Conservation (phyloP, 2,113 vertebrate genomes). For the Salvelinus sp. region DNA sequence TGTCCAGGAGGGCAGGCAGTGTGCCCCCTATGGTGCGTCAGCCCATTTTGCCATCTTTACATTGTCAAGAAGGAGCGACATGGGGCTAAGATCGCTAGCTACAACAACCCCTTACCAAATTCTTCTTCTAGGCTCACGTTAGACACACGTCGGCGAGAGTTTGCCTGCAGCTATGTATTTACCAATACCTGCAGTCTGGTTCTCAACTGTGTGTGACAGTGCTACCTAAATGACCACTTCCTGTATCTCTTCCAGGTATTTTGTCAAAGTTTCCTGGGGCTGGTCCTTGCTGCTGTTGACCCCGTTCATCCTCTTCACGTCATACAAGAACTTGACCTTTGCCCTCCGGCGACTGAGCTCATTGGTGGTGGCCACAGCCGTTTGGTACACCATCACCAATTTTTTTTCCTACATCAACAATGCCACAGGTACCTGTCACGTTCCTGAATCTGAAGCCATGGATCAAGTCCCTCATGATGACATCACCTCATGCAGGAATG, state of each 20-base stretch:
- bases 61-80: too few species aligned
- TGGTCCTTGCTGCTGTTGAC: constrained; percentile 90
- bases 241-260: constrained; percentile 79
- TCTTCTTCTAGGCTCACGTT: too few species aligned
- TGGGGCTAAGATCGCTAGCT: too few species aligned
- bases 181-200: not conserved
- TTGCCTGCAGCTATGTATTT: too few species aligned
- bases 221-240: not conserved
- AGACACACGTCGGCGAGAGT: too few species aligned
- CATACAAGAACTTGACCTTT: constrained; percentile 65
- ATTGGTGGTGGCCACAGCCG: constrained; percentile 80
- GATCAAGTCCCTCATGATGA: constrained; percentile 28
- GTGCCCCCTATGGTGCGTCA: too few species aligned
- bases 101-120: too few species aligned
- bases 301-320: constrained; percentile 84
- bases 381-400: constrained; percentile 86
- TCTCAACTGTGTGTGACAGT: not conserved
- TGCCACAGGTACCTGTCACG: constrained; percentile 79
- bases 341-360: constrained; percentile 76
- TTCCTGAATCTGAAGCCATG: not conserved
- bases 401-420: constrained; percentile 84
- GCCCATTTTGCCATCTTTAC: too few species aligned
- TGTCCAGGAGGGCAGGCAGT: too few species aligned
- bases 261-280: constrained; percentile 94
- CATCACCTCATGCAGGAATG: constrained; percentile 72